Conservation (phyloP, 2,888 invertebrate species). For the Heliothis peltigera region DNA sequence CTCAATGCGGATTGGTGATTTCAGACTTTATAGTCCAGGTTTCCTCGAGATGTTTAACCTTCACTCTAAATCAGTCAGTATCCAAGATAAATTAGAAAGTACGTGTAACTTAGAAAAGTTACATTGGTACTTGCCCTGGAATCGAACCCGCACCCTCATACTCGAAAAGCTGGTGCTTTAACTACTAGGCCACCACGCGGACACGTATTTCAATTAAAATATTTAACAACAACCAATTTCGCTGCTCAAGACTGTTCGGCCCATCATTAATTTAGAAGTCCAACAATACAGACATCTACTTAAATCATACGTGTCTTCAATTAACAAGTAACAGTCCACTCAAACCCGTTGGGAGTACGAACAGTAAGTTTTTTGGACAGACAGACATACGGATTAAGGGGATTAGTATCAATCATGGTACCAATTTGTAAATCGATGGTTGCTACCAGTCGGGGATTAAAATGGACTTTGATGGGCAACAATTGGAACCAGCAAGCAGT, state of each 20-base stretch:
- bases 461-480: slow-evolving; percentile 35
- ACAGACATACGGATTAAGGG: slow-evolving; percentile 79
- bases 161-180: no score
- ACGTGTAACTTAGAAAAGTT: no score
- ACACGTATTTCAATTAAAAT: slow-evolving; percentile 27
- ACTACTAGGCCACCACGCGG: neutral
- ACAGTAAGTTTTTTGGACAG: slow-evolving; percentile 74
- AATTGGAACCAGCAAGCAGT: slow-evolving; percentile 60
- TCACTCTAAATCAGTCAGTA: no score
- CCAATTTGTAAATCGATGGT: slow-evolving; percentile 78
- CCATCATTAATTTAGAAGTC: slow-evolving; percentile 19
- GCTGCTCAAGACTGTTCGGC: slow-evolving; percentile 1
- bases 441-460: slow-evolving; percentile 76
- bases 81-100: no score
- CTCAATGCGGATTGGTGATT: no score
- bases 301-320: slow-evolving; percentile 41
- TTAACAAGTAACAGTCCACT: slow-evolving; percentile 47
- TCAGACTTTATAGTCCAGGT: no score
- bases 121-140: no score
- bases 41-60: no score
- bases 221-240: slow-evolving; percentile 8
- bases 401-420: slow-evolving; percentile 86
- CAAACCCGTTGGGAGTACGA: slow-evolving; percentile 50
- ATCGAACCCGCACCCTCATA: no score
- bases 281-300: slow-evolving; percentile 22